Conservation (phyloP, 2,888 invertebrate genomes). For the Rhyacophila evoluta region DNA sequence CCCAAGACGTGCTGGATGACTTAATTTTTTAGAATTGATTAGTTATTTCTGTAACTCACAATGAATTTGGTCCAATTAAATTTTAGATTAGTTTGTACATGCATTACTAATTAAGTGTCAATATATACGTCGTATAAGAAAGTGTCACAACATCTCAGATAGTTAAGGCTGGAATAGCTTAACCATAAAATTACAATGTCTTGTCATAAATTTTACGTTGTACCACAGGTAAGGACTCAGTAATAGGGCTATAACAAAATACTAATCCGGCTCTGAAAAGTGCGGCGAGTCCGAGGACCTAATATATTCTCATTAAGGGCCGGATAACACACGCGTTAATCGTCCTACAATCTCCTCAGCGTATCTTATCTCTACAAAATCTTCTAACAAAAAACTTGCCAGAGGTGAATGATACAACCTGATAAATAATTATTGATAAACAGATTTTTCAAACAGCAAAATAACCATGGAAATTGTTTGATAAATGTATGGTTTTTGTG, state of each 20-base stretch:
- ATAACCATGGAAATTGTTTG: no score
- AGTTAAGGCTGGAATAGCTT: not conserved
- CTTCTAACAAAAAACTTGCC: not conserved
- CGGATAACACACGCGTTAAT: constrained; percentile 41
- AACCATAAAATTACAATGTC: not conserved
- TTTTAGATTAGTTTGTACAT: no score
- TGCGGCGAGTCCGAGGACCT: constrained; percentile 29
- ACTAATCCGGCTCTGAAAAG: constrained; percentile 22
- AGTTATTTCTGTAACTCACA: no score
- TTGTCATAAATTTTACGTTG: not conserved
- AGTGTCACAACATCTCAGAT: not conserved
- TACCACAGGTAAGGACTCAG: not conserved
- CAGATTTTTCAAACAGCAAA: no score
- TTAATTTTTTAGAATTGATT: no score
- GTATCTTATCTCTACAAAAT: constrained; percentile 39
- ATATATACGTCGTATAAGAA: no score
- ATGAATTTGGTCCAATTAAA: no score
- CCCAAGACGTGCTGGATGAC: no score
- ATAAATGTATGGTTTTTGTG: no score
- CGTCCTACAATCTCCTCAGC: constrained; percentile 42
- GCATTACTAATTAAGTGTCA: no score
- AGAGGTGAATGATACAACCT: not conserved
- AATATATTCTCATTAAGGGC: constrained; percentile 47
- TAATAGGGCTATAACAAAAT: constrained; percentile 19
- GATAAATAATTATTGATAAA: no score